Conservation (phyloP, 2,113 vertebrate genomes). For the Cyprinus carpio region DNA sequence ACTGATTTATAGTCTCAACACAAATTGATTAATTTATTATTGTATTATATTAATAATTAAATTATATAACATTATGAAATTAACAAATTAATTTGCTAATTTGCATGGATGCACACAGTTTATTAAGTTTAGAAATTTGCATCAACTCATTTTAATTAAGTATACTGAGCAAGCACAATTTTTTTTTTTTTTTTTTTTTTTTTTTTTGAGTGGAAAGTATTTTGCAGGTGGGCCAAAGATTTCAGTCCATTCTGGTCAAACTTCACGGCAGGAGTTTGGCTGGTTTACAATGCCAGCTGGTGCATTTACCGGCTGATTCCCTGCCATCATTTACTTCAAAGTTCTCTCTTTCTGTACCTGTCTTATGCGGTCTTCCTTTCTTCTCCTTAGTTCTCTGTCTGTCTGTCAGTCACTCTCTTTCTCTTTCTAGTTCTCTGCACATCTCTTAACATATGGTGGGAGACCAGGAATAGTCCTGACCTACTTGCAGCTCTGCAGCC, state of each 20-base stretch:
- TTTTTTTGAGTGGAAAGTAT: neutral
- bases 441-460: constrained; percentile 70
- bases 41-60: neutral
- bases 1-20: neutral
- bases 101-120: neutral
- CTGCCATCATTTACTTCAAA: constrained; percentile 56
- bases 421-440: constrained; percentile 43
- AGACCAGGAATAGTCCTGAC: constrained; percentile 76
- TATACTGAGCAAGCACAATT: neutral
- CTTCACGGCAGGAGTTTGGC: constrained; percentile 58
- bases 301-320: constrained; percentile 66
- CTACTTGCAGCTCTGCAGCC: constrained; percentile 71
- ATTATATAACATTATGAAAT: neutral
- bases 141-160: neutral
- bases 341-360: neutral
- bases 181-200: neutral
- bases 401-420: constrained; percentile 16
- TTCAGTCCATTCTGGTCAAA: constrained; percentile 43
- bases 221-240: constrained; percentile 51
- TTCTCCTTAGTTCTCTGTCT: neutral
- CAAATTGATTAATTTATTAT: neutral
- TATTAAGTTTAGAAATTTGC: neutral
- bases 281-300: constrained; percentile 61
- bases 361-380: constrained; percentile 19
- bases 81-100: neutral